Evolutionary conservation across 2,113 vertebrate genomes (phyloP).

Genomic region (Zeus faber): DNA sequence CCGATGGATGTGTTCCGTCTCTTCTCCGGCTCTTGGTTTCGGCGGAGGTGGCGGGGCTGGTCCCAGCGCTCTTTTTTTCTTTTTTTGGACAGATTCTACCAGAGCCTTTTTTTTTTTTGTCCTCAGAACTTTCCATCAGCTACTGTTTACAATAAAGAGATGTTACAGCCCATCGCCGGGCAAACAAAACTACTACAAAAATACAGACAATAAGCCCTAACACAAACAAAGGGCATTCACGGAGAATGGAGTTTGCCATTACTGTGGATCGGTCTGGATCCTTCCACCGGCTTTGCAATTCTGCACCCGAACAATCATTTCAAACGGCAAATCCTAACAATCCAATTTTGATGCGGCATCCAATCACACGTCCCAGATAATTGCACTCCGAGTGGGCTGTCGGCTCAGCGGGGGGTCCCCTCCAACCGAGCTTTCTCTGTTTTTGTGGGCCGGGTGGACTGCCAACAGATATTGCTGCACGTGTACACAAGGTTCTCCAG

Average conservation of each 20-base stretch:
- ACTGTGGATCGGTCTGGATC: slow-evolving; percentile 45
- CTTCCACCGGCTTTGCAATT: slow-evolving; percentile 38
- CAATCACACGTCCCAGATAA: slow-evolving; percentile 6
- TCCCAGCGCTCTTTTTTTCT: too few relatives aligned
- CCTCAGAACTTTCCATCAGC: slow-evolving; percentile 48
- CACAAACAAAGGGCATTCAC: slow-evolving; percentile 32
- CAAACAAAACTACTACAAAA: too few relatives aligned
- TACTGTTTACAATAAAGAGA: too few relatives aligned
- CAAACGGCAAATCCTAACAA: slow-evolving; percentile 25
- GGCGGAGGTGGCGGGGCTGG: too few relatives aligned
- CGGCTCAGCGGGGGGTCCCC: slow-evolving; percentile 1
- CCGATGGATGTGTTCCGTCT: too few relatives aligned
- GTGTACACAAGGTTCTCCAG: slow-evolving; percentile 6
- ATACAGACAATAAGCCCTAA: too few relatives aligned
- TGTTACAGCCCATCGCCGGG: too few relatives aligned
- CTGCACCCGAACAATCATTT: slow-evolving; percentile 35
- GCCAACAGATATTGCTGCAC: slow-evolving; percentile 8
- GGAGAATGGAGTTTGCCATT: slow-evolving; percentile 11
- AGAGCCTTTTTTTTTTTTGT: slow-evolving; percentile 39
- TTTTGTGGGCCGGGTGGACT: background rate
- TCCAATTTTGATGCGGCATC: slow-evolving; percentile 33
- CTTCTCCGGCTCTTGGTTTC: too few relatives aligned
- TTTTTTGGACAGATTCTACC: slow-evolving; percentile 40
- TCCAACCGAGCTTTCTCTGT: slow-evolving; percentile 14
- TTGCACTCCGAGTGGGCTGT: background rate